phyloP scores from a whole-genome alignment of 1,140 invertebrate species.

The Lethrus apterus region DNA sequence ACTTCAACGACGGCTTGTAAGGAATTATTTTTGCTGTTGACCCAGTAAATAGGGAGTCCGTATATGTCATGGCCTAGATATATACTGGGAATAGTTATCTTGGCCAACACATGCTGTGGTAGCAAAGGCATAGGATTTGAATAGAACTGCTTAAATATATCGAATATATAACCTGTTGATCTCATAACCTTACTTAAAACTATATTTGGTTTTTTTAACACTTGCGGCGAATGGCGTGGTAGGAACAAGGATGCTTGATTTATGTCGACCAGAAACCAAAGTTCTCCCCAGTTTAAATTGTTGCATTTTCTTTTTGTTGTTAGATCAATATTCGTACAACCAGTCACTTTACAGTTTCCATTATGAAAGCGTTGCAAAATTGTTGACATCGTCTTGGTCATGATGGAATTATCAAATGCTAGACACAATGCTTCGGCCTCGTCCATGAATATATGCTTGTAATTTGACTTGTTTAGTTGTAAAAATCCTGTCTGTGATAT shows the following conservation, averaged over 20 bases:
- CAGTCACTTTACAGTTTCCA: slow-evolving; percentile 23
- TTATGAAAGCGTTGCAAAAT: slow-evolving; percentile 29
- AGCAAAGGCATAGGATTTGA: slow-evolving; percentile 28
- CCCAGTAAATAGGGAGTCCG: slow-evolving; percentile 38
- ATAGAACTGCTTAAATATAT: slow-evolving; percentile 37
- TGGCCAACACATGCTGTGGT: slow-evolving; percentile 19
- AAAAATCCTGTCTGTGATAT: slow-evolving; percentile 33
- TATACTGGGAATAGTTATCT: slow-evolving; percentile 30
- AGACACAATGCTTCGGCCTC: slow-evolving; percentile 39
- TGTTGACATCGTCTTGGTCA: slow-evolving; percentile 30
- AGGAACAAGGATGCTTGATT: slow-evolving; percentile 40
- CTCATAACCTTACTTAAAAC: slow-evolving; percentile 36
- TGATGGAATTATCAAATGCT: slow-evolving; percentile 33
- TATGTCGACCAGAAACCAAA: slow-evolving; percentile 41
- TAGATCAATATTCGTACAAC: slow-evolving; percentile 16
- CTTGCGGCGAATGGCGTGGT: slow-evolving; percentile 35
- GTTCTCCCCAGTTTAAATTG: slow-evolving; percentile 27
- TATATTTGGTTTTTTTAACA: slow-evolving; percentile 35
- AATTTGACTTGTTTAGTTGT: slow-evolving; percentile 28
- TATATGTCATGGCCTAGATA: slow-evolving; percentile 30
- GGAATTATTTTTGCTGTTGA: slow-evolving; percentile 20
- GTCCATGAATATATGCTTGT: slow-evolving; percentile 41
- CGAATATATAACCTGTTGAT: slow-evolving; percentile 36
- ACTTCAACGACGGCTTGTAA: slow-evolving; percentile 28
- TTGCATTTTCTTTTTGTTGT: neutral